phyloP scores from a whole-genome alignment of 2,797 vertebrate species.

The Hephaestus fuliginosus region DNA sequence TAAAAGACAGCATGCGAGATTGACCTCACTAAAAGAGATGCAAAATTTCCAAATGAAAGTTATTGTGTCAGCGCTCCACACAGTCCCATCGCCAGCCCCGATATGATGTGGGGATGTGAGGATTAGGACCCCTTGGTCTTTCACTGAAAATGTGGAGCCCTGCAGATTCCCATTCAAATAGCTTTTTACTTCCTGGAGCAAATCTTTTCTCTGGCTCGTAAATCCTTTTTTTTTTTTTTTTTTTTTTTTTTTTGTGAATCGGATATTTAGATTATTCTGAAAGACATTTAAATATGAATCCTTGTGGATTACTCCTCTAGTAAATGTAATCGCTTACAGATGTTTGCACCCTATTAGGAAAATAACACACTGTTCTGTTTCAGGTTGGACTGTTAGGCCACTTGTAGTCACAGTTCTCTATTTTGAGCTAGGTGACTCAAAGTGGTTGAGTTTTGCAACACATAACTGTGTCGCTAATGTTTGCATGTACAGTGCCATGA shows the following conservation, averaged over 20 bases:
- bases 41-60: constrained; percentile 49
- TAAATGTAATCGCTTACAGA: background rate
- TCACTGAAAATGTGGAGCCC: constrained; percentile 19
- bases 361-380: background rate
- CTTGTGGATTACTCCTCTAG: background rate
- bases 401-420: background rate
- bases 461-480: background rate
- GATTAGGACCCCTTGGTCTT: constrained; percentile 29
- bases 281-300: constrained; percentile 27
- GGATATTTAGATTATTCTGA: constrained; percentile 26
- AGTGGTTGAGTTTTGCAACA: background rate
- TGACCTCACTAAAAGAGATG: constrained; percentile 24
- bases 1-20: constrained; percentile 23
- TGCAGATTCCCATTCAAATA: constrained; percentile 50
- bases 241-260: constrained; percentile 13
- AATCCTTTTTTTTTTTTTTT: constrained; percentile 33
- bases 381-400: background rate
- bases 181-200: constrained; percentile 35
- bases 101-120: constrained; percentile 22
- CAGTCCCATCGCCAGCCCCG: constrained; percentile 16
- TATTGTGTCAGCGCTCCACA: constrained; percentile 28
- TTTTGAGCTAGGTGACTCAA: background rate
- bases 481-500: no score
- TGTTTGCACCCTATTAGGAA: background rate
- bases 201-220: constrained; percentile 33